These are phyloP conservation scores for Prunella himalayana DNA, from an alignment of 2,113 vertebrate genomes.

Conservation along the genomic window DNA sequence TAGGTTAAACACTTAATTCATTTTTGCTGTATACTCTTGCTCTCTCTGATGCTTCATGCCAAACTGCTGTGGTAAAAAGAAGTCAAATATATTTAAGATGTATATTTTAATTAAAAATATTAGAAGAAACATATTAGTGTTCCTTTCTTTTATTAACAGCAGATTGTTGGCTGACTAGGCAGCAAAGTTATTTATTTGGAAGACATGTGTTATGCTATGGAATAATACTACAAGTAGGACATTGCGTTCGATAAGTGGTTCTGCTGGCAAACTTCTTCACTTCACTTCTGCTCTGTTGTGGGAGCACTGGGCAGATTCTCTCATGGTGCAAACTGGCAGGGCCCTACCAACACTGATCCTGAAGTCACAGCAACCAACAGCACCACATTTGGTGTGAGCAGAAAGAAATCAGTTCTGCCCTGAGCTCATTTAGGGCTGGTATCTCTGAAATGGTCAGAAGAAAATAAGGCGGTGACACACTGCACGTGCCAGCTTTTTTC, in stretches of 20 bases:
- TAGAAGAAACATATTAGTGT: conserved; percentile 43
- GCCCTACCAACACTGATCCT: background rate
- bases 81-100: conserved; percentile 4
- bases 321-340: background rate
- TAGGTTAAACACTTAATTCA: conserved; percentile 27
- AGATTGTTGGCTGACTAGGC: conserved; percentile 36
- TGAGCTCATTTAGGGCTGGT: background rate
- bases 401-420: background rate
- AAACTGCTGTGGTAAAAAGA: conserved; percentile 40
- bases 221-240: background rate
- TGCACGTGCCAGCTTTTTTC: background rate
- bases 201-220: background rate
- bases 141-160: conserved; percentile 40
- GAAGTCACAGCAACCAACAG: background rate
- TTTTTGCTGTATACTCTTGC: conserved; percentile 9
- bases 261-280: background rate
- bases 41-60: conserved; percentile 31
- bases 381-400: background rate
- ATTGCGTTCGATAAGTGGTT: background rate
- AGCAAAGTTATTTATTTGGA: conserved; percentile 17
- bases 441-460: conserved; percentile 9
- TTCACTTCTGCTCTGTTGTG: background rate
- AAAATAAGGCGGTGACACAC: background rate
- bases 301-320: background rate
- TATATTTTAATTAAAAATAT: conserved; percentile 64